Evolutionary conservation across 2,888 invertebrate species (phyloP), one percentile per base, ranked within the genome.

Genomic region (Boloria euphrosyne): DNA sequence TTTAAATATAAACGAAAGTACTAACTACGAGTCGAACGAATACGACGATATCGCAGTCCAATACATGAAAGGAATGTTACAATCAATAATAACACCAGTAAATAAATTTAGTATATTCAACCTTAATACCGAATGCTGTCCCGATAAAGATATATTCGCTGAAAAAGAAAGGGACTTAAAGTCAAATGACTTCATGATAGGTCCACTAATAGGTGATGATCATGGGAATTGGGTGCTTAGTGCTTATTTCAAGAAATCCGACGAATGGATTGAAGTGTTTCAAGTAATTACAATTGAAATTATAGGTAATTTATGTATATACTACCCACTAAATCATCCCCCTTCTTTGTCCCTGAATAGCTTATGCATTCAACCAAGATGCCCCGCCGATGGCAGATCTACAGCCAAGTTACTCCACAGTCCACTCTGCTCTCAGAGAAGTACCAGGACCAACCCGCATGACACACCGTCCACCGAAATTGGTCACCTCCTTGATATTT

Each of bases 171-270:
- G 44, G 3, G 17, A 61, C 3, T 74, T 86, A 74, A 73, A 73
- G 18, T 60, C 65, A 0, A 81, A 85, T 65, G 86, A 89, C 4
- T 82, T 87, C 67, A 72, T 81, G 60, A 77, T 91, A 2, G 91
- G 91, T 2, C 91, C 91, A 0, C 49, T 91, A 7, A 18, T 38
- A 4, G 76, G 77, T 3, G 79, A 81, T 0, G 85, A 90, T 49
- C 80, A 87, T 60, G 91, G 91, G 0, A 92, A 92, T 66, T 92
- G 91, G 91, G 80, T 88, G 47, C 65, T 91, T 0, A 88, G 87
- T 57, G 70, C 80, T 0, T 86, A 80, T 65, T 79, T 76, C 2
- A 76, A 74, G 47, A 62, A 74, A 0, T 72, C 82, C 31, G 82
- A 72, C 10, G 70, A 80, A 1, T 83, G 80, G 82, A 73, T 79